Conservation (phyloP, 2,797 vertebrate species). For the Gallirallus australis region DNA sequence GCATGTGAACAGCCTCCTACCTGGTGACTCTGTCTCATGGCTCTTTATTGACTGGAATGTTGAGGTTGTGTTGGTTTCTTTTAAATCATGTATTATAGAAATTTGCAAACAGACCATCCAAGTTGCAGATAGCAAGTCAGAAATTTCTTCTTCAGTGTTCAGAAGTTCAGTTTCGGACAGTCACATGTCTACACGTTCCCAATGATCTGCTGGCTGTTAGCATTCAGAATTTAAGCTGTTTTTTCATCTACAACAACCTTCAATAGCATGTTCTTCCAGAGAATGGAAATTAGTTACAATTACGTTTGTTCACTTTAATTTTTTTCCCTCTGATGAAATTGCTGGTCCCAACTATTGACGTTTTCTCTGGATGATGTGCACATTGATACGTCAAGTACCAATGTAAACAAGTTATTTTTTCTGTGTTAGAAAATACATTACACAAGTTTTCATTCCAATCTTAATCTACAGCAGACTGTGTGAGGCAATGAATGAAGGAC, state of each 20-base stretch:
- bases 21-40: background rate
- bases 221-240: background rate
- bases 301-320: conserved; percentile 15
- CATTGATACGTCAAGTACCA: background rate
- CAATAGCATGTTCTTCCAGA: background rate
- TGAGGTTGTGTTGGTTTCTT: background rate
- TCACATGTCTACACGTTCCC: background rate
- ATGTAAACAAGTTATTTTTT: conserved; percentile 2
- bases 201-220: background rate
- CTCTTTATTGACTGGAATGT: background rate
- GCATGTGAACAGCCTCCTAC: background rate
- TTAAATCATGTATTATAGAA: background rate
- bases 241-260: background rate
- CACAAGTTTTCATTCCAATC: background rate
- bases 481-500: background rate
- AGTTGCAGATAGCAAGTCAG: background rate
- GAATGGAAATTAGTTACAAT: conserved; percentile 28
- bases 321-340: conserved; percentile 3
- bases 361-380: conserved; percentile 19
- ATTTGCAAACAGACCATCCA: background rate
- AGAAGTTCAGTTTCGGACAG: background rate
- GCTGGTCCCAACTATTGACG: background rate
- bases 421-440: background rate
- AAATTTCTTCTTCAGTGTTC: background rate
- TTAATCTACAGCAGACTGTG: background rate